Conservation (phyloP, 2,888 invertebrate genomes). For the Patella pellucida region DNA sequence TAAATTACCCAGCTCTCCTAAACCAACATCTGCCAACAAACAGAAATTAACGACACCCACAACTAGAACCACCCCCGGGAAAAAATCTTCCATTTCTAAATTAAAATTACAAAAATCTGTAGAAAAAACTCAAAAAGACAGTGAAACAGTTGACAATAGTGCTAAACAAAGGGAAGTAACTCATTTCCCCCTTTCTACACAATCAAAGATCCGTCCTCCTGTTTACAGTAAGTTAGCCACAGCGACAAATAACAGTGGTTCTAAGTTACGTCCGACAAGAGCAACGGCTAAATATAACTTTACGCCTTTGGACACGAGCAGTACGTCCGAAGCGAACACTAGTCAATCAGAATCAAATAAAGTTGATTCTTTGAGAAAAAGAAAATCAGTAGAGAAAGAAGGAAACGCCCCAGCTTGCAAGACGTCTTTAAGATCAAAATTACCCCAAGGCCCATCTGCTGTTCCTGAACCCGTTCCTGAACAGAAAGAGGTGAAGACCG, state of each 20-base stretch:
- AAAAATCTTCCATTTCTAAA: background rate
- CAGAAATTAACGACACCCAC: background rate
- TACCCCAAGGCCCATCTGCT: background rate
- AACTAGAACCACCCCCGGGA: background rate
- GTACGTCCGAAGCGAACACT: no score
- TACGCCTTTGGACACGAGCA: no score
- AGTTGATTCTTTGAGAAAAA: background rate
- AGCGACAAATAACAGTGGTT: background rate
- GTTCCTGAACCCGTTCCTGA: background rate
- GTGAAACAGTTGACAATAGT: background rate
- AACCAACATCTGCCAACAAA: background rate
- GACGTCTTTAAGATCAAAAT: background rate
- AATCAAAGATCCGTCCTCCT: background rate
- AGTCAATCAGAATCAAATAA: background rate
- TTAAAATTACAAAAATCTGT: background rate
- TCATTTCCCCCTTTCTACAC: background rate
- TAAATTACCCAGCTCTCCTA: background rate
- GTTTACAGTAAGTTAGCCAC: background rate
- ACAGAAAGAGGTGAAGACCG: background rate
- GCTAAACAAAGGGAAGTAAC: background rate
- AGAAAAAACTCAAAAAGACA: background rate
- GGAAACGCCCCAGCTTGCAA: background rate
- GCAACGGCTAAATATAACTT: background rate
- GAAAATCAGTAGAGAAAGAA: background rate
- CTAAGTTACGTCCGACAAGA: background rate